Evolutionary conservation across 2,888 invertebrate genomes (phyloP).

Genomic region (Augiades crinisus): DNA sequence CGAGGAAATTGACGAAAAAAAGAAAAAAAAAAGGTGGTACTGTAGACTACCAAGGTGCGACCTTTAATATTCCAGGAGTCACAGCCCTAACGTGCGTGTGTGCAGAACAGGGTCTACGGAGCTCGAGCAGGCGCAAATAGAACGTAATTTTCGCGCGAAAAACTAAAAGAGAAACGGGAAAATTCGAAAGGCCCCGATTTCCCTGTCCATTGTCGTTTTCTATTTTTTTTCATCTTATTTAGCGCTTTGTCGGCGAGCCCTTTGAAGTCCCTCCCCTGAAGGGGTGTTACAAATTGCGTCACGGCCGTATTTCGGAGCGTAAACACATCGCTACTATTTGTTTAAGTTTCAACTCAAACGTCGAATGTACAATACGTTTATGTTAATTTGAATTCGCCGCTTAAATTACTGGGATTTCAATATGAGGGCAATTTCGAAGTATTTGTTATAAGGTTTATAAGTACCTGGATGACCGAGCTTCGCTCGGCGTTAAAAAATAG

Average conservation of each 20-base stretch:
- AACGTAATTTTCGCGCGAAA: conserved; percentile 55
- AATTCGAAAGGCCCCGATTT: conserved; percentile 69
- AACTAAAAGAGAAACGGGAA: conserved; percentile 62
- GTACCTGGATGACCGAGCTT: too few relatives aligned
- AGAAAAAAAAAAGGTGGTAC: too few relatives aligned
- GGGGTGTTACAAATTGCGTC: conserved; percentile 77
- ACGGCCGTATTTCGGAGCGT: conserved; percentile 64
- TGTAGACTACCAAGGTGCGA: too few relatives aligned
- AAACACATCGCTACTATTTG: conserved; percentile 62
- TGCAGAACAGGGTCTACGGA: neutral
- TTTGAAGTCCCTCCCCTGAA: conserved; percentile 67
- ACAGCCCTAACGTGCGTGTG: neutral
- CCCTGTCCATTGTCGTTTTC: conserved; percentile 74
- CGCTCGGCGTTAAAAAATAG: too few relatives aligned
- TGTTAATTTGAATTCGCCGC: conserved; percentile 8
- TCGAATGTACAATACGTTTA: conserved; percentile 13
- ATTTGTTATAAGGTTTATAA: too few relatives aligned
- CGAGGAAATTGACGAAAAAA: too few relatives aligned
- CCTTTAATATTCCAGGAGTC: too few relatives aligned
- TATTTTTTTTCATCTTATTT: conserved; percentile 78
- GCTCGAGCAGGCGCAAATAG: conserved; percentile 33
- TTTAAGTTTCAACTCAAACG: conserved; percentile 24
- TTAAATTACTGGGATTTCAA: neutral
- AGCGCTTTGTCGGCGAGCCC: conserved; percentile 78
- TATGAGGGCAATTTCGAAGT: neutral